Evolutionary conservation across 1,140 invertebrate species (phyloP), one percentile per base, ranked within the genome.

Genomic region (Xylocopa sonorina): DNA sequence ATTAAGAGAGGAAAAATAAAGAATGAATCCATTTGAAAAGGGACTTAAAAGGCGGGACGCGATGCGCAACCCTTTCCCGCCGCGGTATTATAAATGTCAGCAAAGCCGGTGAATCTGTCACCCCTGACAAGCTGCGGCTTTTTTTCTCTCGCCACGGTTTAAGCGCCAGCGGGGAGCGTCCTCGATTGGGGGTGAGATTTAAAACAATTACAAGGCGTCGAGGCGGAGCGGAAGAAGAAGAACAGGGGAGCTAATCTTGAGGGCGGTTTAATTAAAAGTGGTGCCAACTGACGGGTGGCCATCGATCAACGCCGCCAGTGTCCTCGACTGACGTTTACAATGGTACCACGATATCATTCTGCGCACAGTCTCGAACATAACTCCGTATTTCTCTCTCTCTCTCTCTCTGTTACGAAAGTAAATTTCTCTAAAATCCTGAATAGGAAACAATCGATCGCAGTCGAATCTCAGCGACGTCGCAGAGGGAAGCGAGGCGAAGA

Each of bases 231-330:
- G 71, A 51, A 66, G 53, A 48, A 24, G 74, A 75, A 73, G 82
- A 88, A 85, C 64, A 86, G 79, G 84, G 87, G 87, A 90, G 89
- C 91, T 92, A 92, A 92, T 92, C 92, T 92, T 90, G 90, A 91
- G 91, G 92, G 91, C 80, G 90, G 85, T 92, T 92, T 92, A 92
- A 92, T 92, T 92, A 92, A 92, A 92, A 92, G 91, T 91, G 89
- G 89, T 91, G 89, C 92, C 92, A 92, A 92, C 92, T 92, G 92
- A 92, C 91, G 91, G 91, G 90, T 91, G 88, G 87, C 91, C 89
- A 92, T 92, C 91, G 91, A 92, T 92, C 92, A 92, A 92, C 92
- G 89, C 86, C 86, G 85, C 86, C 83, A 74, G 60, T 64, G 75
- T 84, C 69, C 53, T 50, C 29, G 62, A 64, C 82, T 88, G 87